Conservation (phyloP, 2,888 invertebrate species). For the Mayetiola destructor region DNA sequence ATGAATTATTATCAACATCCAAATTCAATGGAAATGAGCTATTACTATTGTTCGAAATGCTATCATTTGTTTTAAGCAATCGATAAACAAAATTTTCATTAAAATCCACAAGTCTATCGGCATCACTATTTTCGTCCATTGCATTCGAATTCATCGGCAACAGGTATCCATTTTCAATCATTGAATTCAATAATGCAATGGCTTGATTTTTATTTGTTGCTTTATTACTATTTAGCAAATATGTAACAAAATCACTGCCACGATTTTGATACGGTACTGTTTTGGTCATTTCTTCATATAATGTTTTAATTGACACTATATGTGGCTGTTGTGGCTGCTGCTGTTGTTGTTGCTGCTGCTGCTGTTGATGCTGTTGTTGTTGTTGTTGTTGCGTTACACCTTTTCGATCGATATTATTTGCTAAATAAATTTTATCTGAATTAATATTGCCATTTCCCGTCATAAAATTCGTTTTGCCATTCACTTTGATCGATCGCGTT, state of each 20-base stretch:
- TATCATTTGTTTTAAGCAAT: neutral
- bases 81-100: conserved; percentile 8
- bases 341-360: neutral
- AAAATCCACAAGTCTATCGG: neutral
- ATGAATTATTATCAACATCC: conserved; percentile 3
- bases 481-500: conserved; percentile 6
- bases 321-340: neutral
- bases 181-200: neutral
- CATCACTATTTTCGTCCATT: conserved; percentile 8
- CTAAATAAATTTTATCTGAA: conserved; percentile 9
- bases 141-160: conserved; percentile 9
- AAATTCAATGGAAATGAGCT: neutral
- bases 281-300: conserved; percentile 8
- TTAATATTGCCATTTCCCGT: conserved; percentile 10
- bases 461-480: conserved; percentile 7
- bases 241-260: conserved; percentile 1
- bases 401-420: conserved; percentile 6
- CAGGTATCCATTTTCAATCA: conserved; percentile 11
- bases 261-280: conserved; percentile 9
- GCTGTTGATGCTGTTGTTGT: neutral
- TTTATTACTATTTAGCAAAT: conserved; percentile 9
- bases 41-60: conserved; percentile 12
- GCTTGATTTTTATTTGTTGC: neutral
- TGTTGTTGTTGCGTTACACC: neutral
- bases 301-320: neutral